Conservation (phyloP, 2,888 invertebrate genomes). For the Apantesis nais region DNA sequence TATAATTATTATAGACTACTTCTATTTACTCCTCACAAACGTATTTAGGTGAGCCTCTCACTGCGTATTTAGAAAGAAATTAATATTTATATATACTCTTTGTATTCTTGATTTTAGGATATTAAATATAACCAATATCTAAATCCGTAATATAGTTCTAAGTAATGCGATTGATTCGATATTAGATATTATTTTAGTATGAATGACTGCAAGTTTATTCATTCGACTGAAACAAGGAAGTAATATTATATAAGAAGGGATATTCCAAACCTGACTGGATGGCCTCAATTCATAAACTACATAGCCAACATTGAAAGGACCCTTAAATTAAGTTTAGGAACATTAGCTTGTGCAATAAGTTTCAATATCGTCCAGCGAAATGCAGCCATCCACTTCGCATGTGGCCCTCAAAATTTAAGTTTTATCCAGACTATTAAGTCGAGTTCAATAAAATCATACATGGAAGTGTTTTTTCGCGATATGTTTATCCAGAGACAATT, state of each 20-base stretch:
- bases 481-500: conserved; percentile 83
- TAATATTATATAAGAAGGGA: neutral
- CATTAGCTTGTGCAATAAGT: neutral
- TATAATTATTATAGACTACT: conserved; percentile 1
- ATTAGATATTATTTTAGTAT: neutral
- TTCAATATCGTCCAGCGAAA: neutral
- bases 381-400: neutral
- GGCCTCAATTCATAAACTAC: neutral
- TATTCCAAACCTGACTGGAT: neutral
- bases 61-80: neutral
- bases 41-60: neutral
- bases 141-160: neutral
- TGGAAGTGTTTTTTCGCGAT: conserved; percentile 84
- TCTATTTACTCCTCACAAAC: neutral
- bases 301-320: neutral
- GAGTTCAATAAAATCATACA: conserved; percentile 44
- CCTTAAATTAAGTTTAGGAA: neutral
- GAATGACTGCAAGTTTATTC: neutral
- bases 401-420: neutral
- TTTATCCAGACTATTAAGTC: neutral
- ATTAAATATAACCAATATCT: neutral
- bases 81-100: neutral
- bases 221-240: neutral
- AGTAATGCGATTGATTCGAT: neutral
- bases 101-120: neutral